phyloP scores from a whole-genome alignment of 2,113 vertebrate species.

The Ancistrus triradiatus region DNA sequence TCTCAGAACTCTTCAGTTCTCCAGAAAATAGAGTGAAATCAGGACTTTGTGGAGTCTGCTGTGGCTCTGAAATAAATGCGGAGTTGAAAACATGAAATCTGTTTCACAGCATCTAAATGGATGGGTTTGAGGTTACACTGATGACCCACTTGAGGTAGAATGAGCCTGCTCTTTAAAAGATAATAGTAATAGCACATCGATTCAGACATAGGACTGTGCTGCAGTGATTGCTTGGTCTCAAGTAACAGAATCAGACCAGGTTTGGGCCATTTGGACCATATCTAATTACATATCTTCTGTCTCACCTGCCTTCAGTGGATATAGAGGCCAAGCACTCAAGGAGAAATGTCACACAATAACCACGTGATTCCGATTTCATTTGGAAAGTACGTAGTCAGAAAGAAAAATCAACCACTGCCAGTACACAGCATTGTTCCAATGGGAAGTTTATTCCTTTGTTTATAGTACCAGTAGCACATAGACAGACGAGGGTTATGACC shows the following conservation, averaged over 20 bases:
- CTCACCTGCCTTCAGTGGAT: conserved; percentile 23
- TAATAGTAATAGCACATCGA: conserved; percentile 54
- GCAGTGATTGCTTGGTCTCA: conserved; percentile 49
- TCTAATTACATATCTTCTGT: conserved; percentile 37
- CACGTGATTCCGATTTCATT: no score
- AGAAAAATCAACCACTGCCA: no score
- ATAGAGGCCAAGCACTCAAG: conserved; percentile 7
- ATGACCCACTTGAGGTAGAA: conserved; percentile 59
- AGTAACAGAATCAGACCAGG: conserved; percentile 38
- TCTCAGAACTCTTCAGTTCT: conserved; percentile 13
- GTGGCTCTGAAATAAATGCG: conserved; percentile 21
- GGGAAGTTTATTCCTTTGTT: no score
- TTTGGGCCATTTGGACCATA: conserved; percentile 35
- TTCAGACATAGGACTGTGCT: conserved; percentile 38
- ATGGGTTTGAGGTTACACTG: conserved; percentile 42
- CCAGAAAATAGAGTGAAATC: conserved; percentile 17
- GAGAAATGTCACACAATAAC: not conserved
- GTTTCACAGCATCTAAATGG: conserved; percentile 38
- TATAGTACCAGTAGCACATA: no score
- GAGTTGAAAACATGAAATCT: conserved; percentile 30
- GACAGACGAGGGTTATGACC: no score
- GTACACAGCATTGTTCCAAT: no score
- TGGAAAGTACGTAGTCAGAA: no score
- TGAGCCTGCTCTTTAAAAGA: conserved; percentile 51
- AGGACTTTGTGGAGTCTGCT: conserved; percentile 6